Conservation (phyloP, 2,113 vertebrate genomes). For the Dromiciops gliroides region DNA sequence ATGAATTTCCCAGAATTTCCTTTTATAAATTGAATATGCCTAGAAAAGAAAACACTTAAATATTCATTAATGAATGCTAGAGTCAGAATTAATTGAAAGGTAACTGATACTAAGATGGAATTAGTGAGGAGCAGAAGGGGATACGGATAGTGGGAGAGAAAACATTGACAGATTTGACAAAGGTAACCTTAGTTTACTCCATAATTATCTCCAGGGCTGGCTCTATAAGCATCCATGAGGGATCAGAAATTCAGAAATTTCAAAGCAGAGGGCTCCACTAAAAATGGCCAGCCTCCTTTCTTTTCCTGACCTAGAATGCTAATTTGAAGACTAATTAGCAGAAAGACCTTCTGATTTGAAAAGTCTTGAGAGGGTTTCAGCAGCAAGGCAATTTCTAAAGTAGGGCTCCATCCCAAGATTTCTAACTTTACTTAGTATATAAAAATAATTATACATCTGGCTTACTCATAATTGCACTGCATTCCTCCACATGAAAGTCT, state of each 20-base stretch:
- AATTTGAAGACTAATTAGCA: constrained; percentile 51
- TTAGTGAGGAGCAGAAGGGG: background rate
- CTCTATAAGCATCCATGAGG: background rate
- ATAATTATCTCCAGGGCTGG: background rate
- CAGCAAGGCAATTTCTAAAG: constrained; percentile 52
- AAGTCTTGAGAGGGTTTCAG: constrained; percentile 48
- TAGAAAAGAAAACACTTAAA: background rate
- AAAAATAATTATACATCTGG: constrained; percentile 73
- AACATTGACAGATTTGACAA: background rate
- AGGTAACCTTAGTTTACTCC: background rate
- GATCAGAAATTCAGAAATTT: constrained; percentile 38
- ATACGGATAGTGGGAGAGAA: background rate
- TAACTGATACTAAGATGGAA: background rate
- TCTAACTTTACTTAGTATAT: constrained; percentile 68
- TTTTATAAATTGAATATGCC: background rate
- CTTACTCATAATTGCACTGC: constrained; percentile 64
- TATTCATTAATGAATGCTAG: background rate
- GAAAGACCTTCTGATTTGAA: constrained; percentile 56
- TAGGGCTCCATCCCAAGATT: constrained; percentile 61
- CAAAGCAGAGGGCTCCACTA: constrained; percentile 27
- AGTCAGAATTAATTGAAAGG: background rate
- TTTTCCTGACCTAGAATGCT: background rate
- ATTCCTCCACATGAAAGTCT: constrained; percentile 60
- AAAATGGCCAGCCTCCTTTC: background rate
- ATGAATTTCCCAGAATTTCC: background rate